A percentile compares a stretch with the other conserved stretches of the same genome.
Evolutionary conservation across 2,113 vertebrate genomes (phyloP).

Genomic region (Phyllostomus discolor): DNA sequence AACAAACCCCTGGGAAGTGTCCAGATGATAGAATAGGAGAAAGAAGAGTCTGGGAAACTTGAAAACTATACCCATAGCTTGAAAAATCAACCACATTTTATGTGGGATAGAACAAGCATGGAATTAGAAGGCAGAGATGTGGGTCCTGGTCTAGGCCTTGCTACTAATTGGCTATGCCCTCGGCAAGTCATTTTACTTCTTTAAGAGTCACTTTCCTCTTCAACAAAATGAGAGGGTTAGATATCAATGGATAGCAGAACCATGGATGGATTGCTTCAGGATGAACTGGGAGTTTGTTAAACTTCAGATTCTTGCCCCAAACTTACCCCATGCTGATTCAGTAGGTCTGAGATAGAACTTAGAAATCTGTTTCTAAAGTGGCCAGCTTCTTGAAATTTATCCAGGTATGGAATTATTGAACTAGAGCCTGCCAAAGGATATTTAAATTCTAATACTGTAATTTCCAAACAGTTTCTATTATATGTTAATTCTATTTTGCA

Average conservation of each 20-base stretch:
- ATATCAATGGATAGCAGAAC: not conserved
- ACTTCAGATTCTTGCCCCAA: not conserved
- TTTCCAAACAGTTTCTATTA: not conserved
- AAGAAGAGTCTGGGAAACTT: slow-evolving; percentile 17
- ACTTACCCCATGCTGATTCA: not conserved
- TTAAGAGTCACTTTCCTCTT: not conserved
- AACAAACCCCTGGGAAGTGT: slow-evolving; percentile 50
- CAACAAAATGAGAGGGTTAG: not conserved
- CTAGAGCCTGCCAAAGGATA: not conserved
- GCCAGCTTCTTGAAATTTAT: not conserved
- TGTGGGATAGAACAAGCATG: not conserved
- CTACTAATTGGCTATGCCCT: not conserved
- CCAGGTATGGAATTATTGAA: not conserved
- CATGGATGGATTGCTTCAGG: not conserved
- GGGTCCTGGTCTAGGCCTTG: not conserved
- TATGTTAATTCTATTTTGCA: not conserved
- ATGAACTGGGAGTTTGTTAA: not conserved
- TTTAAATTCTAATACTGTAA: not conserved
- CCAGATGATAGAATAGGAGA: slow-evolving; percentile 29
- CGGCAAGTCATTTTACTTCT: not conserved
- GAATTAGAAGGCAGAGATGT: not conserved
- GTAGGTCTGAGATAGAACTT: not conserved
- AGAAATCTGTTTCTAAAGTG: not conserved
- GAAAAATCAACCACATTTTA: not conserved
- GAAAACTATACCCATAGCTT: not conserved